These are phyloP conservation scores for Petrocephalus sullivani DNA, from an alignment of 2,797 vertebrate genomes.

Conservation along the genomic window DNA sequence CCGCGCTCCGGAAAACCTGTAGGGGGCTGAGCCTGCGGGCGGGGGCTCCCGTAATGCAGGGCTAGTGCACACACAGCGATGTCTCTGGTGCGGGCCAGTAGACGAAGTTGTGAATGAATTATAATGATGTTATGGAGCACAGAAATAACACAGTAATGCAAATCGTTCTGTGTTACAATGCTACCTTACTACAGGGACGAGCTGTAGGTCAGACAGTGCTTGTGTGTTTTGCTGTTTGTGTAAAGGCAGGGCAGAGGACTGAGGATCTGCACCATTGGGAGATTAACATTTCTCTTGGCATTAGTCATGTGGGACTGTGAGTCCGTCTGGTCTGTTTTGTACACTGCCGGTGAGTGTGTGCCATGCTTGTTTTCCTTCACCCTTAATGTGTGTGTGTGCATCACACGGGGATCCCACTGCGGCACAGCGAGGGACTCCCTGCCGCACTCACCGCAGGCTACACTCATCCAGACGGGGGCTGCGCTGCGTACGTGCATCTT, in stretches of 20 bases:
- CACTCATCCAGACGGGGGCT: not conserved
- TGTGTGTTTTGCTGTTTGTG: not conserved
- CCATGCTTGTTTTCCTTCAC: not conserved
- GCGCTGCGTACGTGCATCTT: not conserved
- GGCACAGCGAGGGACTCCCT: not conserved
- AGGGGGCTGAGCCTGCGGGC: not conserved
- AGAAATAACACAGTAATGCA: not conserved
- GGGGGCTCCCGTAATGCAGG: not conserved
- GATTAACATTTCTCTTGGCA: not conserved
- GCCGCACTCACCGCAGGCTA: not conserved
- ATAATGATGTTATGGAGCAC: not conserved
- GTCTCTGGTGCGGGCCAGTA: not conserved
- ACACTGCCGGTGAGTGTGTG: not conserved
- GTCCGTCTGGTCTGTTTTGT: not conserved
- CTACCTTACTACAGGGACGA: not conserved
- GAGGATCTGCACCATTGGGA: not conserved
- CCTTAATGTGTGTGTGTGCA: not conserved
- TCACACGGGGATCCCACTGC: constrained; percentile 9
- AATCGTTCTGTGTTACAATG: not conserved
- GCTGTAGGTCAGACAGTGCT: not conserved
- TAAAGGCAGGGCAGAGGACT: not conserved
- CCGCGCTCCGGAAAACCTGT: not conserved
- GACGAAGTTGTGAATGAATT: not conserved
- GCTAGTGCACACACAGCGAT: not conserved
- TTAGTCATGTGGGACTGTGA: not conserved